Percentiles rank a stretch among this genome's conserved stretches.
phyloP scores from a whole-genome alignment of 1,140 invertebrate genomes.

The Pogonomyrmex barbatus region DNA sequence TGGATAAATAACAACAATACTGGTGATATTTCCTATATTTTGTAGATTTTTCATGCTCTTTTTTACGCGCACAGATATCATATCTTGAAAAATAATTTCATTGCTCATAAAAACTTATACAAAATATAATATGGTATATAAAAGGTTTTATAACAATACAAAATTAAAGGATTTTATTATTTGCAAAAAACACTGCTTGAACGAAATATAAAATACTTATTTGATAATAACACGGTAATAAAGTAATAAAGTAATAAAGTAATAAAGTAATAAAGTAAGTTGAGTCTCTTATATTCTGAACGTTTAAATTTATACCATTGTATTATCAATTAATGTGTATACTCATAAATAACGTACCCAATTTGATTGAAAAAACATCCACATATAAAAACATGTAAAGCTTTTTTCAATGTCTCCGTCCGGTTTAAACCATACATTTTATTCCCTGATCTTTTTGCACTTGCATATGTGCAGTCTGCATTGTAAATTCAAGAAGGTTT shows the following conservation, averaged over 20 bases:
- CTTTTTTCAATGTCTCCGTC: background rate
- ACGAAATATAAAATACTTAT: background rate
- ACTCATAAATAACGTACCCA: background rate
- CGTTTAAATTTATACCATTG: background rate
- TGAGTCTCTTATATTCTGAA: background rate
- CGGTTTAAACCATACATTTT: background rate
- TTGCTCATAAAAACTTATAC: background rate
- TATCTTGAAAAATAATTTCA: conserved; percentile 20
- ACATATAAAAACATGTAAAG: background rate
- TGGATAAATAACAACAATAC: conserved; percentile 40
- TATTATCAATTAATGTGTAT: background rate
- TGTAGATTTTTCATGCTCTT: background rate
- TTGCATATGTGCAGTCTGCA: background rate
- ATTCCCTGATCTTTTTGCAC: background rate
- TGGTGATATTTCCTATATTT: conserved; percentile 1
- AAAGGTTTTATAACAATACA: background rate
- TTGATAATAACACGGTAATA: background rate
- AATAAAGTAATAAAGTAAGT: too few relatives aligned
- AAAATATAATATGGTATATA: background rate
- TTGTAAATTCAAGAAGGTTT: conserved; percentile 24
- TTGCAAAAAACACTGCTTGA: background rate
- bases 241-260: too few relatives aligned
- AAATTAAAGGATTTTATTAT: background rate
- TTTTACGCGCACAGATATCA: background rate
- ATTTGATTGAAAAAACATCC: background rate